phyloP scores from a whole-genome alignment of 2,113 vertebrate genomes.

The Phylloscopus whistleri region DNA sequence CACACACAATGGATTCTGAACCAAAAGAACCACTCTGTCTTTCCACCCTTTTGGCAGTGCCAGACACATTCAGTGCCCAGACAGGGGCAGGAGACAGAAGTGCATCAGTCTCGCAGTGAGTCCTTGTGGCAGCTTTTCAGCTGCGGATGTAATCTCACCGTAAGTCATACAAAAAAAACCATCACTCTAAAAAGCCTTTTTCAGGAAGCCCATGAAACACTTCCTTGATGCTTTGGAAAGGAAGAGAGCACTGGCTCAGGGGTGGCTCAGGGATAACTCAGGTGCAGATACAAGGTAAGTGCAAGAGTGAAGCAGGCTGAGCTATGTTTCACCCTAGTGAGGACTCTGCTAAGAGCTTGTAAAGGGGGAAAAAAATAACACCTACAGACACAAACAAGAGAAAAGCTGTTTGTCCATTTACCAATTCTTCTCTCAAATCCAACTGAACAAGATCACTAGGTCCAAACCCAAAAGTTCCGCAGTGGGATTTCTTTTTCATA shows the following conservation, averaged over 20 bases:
- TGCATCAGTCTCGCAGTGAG: background rate
- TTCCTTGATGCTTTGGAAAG: background rate
- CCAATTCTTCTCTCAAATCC: background rate
- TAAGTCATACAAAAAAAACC: background rate
- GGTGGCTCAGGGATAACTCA: background rate
- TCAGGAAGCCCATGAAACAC: background rate
- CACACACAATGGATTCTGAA: background rate
- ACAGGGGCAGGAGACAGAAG: background rate
- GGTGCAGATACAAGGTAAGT: background rate
- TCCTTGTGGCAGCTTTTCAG: background rate
- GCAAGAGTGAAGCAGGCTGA: background rate
- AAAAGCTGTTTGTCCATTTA: background rate
- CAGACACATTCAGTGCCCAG: background rate
- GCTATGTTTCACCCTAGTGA: background rate
- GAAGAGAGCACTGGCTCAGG: background rate
- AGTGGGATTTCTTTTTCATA: background rate
- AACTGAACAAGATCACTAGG: background rate
- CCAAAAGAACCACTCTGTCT: background rate
- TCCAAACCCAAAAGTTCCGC: background rate
- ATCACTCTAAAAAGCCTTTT: conserved; percentile 13
- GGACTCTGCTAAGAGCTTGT: background rate
- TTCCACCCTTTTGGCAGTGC: background rate
- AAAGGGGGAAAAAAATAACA: background rate
- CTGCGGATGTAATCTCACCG: background rate
- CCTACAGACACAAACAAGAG: background rate